phyloP scores from a whole-genome alignment of 2,888 invertebrate genomes.

The Anorthoa munda region DNA sequence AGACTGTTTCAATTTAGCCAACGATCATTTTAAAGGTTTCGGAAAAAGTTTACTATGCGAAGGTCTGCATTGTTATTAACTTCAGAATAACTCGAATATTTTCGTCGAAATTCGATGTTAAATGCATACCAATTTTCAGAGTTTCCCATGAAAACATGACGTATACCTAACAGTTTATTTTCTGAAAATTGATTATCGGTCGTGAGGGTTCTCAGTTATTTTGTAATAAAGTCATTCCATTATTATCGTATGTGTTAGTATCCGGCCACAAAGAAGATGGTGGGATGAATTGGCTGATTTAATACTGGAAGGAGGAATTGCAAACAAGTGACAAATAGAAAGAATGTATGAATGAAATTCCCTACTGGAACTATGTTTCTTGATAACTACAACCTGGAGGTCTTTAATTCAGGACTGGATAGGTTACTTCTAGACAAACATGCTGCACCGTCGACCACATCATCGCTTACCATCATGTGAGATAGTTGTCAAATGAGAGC shows the following conservation, averaged over 20 bases:
- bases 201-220: too few species aligned
- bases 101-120: slow-evolving; percentile 11
- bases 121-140: neutral
- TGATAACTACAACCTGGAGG: too few species aligned
- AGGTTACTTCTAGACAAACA: too few species aligned
- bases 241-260: neutral
- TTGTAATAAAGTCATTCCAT: neutral
- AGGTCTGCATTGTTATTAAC: slow-evolving; percentile 12
- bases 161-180: neutral
- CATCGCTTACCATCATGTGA: too few species aligned
- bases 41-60: neutral
- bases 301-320: too few species aligned
- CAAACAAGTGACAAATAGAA: too few species aligned
- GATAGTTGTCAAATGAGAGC: too few species aligned
- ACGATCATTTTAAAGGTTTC: slow-evolving; percentile 1
- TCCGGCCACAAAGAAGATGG: neutral
- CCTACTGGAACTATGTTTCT: too few species aligned
- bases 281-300: too few species aligned
- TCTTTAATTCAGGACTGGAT: too few species aligned
- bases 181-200: neutral
- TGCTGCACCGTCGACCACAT: too few species aligned
- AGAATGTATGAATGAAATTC: too few species aligned
- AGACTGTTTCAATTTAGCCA: neutral
- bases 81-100: slow-evolving; percentile 13
- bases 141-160: neutral